A percentile compares a stretch with the other conserved stretches of the same genome.
Evolutionary conservation across 1,140 invertebrate species (phyloP).

Genomic region (Condylostylus longicornis): DNA sequence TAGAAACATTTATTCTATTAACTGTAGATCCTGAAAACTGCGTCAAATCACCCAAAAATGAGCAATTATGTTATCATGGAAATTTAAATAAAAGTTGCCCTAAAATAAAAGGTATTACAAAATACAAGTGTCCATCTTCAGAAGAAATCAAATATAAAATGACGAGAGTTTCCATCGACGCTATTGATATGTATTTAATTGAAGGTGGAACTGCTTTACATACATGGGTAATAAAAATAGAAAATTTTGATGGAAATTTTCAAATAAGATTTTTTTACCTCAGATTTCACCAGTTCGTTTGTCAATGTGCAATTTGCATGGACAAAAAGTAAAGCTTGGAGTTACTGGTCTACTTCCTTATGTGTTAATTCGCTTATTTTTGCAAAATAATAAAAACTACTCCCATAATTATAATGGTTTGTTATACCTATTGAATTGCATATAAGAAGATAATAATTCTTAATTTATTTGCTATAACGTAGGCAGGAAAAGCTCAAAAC

Average conservation of each 20-base stretch:
- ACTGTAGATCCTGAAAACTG: conserved; percentile 80
- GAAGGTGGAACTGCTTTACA: conserved; percentile 78
- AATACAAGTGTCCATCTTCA: conserved; percentile 64
- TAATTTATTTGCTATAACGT: conserved; percentile 5
- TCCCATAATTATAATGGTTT: too few relatives aligned
- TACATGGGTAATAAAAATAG: conserved; percentile 46
- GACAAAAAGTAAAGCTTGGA: conserved; percentile 74
- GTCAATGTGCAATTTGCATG: conserved; percentile 87
- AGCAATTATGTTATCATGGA: conserved; percentile 74
- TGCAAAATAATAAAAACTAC: conserved; percentile 46
- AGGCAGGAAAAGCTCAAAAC: conserved; percentile 14
- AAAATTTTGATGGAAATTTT: not conserved
- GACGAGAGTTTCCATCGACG: conserved; percentile 79
- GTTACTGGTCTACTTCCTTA: conserved; percentile 76
- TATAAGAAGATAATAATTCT: conserved; percentile 13
- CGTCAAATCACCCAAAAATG: conserved; percentile 58
- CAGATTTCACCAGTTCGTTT: conserved; percentile 70
- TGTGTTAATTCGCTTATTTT: conserved; percentile 55
- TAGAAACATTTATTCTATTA: conserved; percentile 80
- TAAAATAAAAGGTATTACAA: conserved; percentile 52
- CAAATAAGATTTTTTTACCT: not conserved
- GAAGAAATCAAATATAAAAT: conserved; percentile 93
- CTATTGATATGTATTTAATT: conserved; percentile 78
- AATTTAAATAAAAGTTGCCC: conserved; percentile 58
- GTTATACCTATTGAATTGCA: conserved; percentile 33